A percentile compares a stretch with the other conserved stretches of the same genome.
These are phyloP conservation scores for Amyelois transitella DNA, from an alignment of 1,140 invertebrate species.

Conservation along the genomic window DNA sequence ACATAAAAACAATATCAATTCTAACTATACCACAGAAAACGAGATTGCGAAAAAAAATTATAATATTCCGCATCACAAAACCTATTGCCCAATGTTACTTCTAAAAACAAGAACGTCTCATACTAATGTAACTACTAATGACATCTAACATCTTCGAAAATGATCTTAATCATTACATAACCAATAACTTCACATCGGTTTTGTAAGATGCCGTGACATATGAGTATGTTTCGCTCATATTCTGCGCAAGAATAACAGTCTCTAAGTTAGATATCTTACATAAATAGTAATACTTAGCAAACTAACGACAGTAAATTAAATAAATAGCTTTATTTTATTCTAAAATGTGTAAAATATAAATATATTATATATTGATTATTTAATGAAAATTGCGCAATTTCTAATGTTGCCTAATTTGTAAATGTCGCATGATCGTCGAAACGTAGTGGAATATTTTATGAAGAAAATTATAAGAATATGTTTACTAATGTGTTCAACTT, in stretches of 20 bases:
- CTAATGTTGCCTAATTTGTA: not conserved
- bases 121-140: not conserved
- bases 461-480: constrained; percentile 7
- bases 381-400: not conserved
- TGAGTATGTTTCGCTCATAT: not conserved
- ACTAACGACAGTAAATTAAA: not conserved
- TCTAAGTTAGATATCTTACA: not conserved
- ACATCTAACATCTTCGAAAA: not conserved
- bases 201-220: not conserved
- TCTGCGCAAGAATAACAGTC: not conserved
- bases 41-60: no score
- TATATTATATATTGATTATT: not conserved
- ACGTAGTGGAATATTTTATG: not conserved
- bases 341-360: not conserved
- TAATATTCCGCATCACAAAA: not conserved
- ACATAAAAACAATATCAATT: no score
- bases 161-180: not conserved
- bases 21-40: no score
- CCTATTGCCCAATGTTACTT: not conserved
- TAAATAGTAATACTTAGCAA: not conserved
- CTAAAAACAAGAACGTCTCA: not conserved
- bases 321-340: not conserved
- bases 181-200: not conserved
- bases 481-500: no score
- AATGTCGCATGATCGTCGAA: not conserved